Conservation (phyloP, 2,113 vertebrate species). For the Puffinus mauretanicus region DNA sequence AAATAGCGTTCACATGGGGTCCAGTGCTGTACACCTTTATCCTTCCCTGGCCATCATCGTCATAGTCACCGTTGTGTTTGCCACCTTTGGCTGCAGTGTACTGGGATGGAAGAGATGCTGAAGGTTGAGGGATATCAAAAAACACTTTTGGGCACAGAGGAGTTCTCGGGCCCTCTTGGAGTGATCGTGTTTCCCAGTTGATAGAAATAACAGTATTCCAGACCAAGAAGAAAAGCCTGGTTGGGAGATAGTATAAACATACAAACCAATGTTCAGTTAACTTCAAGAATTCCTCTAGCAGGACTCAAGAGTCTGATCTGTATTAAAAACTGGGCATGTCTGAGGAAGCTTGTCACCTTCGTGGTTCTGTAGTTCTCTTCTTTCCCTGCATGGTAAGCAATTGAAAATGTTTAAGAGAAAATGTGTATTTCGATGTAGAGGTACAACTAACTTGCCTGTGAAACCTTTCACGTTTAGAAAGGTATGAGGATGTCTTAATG, state of each 20-base stretch:
- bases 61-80: rapidly evolving
- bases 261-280: neutral
- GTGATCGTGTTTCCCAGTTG: rapidly evolving
- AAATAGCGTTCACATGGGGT: rapidly evolving
- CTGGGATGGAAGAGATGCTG: neutral
- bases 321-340: neutral
- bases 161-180: neutral
- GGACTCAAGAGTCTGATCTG: neutral
- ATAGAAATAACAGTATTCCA: neutral
- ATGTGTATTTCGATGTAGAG: neutral
- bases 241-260: neutral
- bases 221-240: neutral
- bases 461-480: neutral
- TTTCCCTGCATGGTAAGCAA: neutral
- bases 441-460: neutral
- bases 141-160: too few species aligned
- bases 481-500: rapidly evolving
- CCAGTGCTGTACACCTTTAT: neutral
- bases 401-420: neutral
- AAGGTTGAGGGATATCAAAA: neutral
- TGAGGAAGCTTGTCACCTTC: neutral
- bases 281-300: neutral
- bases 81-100: neutral
- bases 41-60: neutral
- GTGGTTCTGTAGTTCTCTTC: neutral